Base-by-base conservation (phyloP, 64 coral and sea anemone species). In the Trachythela sp. region DNA sequence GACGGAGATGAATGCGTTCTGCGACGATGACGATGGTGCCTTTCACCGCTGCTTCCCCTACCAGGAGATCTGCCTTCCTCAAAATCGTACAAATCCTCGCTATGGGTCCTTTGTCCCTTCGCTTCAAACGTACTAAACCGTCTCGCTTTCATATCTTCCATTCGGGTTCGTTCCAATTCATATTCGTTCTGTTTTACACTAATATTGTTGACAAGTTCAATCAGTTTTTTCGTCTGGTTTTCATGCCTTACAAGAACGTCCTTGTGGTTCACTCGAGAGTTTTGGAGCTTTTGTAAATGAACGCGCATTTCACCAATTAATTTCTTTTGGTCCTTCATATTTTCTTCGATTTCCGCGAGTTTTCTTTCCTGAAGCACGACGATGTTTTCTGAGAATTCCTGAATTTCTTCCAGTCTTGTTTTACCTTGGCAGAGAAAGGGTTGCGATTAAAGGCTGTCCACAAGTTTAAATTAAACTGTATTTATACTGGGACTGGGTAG, bases 221-320 rank as follows among this genome's bases (percentile, higher is more conserved):
- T 80, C 33, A 80, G 37, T 80, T 80, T 80, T 8, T 80, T 80
- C 2, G 37, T 34, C 35, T 80, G 75, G 75, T 80, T 80, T 39
- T 80, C 75, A 38, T 80, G 75, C 35, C 37, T 80, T n/a, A 80
- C 20, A 30, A 80, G 75, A 8, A 80, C 75, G 75, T 80, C 75
- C 37, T 80, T 80, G 37, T 80, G 75, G 33, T 80, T 80, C 15
- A 80, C 75, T 30, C 75, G 31, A 30, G 75, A 80, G 75, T 80
- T 80, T 80, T 80, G 75, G 35, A 80, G 75, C 4, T 15, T 80
- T 39, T 80, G 75, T 14, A 80, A 35, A 15, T 35, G 31, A 29
- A 39, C 37, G 13, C 75, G 75, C 35, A 80, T 17, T 37, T 80
- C 75, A 0, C 20, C 14, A 37, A 80, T 9, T 5, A 80, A 29